Evolutionary conservation across 2,113 vertebrate species (phyloP).

Genomic region (Zosterops lateralis): DNA sequence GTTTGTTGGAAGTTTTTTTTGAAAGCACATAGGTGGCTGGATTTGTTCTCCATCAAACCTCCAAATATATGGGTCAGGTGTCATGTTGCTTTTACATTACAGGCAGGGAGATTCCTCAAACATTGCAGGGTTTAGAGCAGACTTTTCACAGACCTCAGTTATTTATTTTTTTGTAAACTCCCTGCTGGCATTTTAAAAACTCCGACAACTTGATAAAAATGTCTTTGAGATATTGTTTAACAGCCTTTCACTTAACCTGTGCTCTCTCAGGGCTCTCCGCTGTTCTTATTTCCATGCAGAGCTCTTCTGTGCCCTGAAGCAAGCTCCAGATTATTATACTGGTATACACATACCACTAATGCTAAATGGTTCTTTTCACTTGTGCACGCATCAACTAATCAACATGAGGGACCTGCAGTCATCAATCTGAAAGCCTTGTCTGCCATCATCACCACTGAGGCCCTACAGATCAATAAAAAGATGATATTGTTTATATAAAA

Average conservation of each 20-base stretch:
- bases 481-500: constrained; percentile 56
- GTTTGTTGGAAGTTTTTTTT: neutral
- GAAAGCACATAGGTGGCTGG: neutral
- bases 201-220: neutral
- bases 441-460: constrained; percentile 37
- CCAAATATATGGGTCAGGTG: neutral
- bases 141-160: neutral
- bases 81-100: neutral
- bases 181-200: neutral
- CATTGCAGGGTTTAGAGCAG: neutral
- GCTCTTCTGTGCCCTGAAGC: constrained; percentile 12
- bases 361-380: constrained; percentile 8
- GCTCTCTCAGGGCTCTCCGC: neutral
- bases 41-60: neutral
- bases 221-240: neutral
- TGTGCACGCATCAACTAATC: neutral
- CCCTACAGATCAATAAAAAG: constrained; percentile 53
- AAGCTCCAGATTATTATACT: neutral
- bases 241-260: constrained; percentile 20
- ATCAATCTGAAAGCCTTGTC: constrained; percentile 36
- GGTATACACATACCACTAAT: neutral
- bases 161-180: neutral
- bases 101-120: neutral
- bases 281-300: constrained; percentile 4
- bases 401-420: neutral